Conservation (phyloP, 2,113 vertebrate genomes). For the Saguinus imperator region DNA sequence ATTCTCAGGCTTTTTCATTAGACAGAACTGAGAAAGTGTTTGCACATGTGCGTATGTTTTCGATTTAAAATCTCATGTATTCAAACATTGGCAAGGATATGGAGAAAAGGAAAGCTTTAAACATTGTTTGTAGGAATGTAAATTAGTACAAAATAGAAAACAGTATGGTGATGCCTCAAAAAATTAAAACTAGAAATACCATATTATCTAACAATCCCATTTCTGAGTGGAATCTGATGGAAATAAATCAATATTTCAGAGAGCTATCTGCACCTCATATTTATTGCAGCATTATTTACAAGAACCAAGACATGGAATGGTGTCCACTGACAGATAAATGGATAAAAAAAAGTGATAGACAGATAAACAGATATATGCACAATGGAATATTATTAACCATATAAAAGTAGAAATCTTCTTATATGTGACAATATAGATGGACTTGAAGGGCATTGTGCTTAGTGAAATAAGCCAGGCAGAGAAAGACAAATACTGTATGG, state of each 20-base stretch:
- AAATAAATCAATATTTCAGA: neutral
- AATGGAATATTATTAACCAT: neutral
- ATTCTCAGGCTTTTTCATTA: neutral
- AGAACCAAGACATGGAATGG: neutral
- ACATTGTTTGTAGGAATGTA: neutral
- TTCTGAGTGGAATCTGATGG: neutral
- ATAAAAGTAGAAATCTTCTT: neutral
- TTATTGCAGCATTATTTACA: neutral
- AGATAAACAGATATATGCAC: neutral
- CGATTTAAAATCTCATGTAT: neutral
- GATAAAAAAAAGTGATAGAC: neutral
- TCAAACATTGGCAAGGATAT: neutral
- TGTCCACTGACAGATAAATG: neutral
- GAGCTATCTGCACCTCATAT: neutral
- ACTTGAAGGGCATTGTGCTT: neutral
- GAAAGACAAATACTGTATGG: neutral
- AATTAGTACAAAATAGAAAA: neutral
- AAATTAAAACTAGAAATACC: neutral
- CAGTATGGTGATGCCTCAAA: neutral
- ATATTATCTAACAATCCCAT: neutral
- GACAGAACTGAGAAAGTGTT: neutral
- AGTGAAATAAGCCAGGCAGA: neutral
- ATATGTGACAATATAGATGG: neutral
- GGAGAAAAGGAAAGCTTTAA: neutral
- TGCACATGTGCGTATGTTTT: neutral